Base-by-base conservation (phyloP, 2,797 vertebrate genomes). In the Gymnopithys bicolor region DNA sequence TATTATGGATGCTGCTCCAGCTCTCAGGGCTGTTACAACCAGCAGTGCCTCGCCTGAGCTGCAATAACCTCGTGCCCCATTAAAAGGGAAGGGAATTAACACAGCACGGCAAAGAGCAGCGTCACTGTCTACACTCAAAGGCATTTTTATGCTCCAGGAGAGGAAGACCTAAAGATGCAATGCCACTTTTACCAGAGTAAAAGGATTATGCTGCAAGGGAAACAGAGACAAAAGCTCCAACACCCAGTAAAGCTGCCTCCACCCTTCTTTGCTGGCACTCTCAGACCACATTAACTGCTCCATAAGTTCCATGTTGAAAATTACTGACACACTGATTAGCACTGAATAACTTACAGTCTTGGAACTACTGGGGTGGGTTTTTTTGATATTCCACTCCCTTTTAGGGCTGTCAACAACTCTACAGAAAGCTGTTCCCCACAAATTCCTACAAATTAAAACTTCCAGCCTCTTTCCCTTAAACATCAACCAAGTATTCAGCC, bases 1-100 rank as follows among this genome's bases (percentile, higher is more conserved):
- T 43, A 35, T 76, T 86, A 76, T 9, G n/a, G 64, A 53, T 60
- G 51, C 19, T 58, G 60, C 60, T 79, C 49, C 18, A 79, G 49
- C 68, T 86, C 79, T 59, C 15, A 24, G 74, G 33, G 49, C 49
- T 74, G 49, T 87, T 87, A 53, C 43, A 92, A 77, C 25, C 70
- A 62, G 58, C 48, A 84, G 46, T 24, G 89, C 64, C 90, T 87
- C 77, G 48, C 55, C 88, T 78, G 58, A 93, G 90, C 85, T 88
- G 37, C 30, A 95, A 94, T 86, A 88, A 96, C 68, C 90, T 66
- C 59, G 67, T 67, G 73, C 39, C 79, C 62, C 32, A 25, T 53
- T 84, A 81, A 85, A 83, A 93, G 64, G 69, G 60, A 87, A 62
- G 51, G 64, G 64, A 87, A 79, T 62, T 69, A 95, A 75, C 45